A percentile compares a stretch with the other conserved stretches of the same genome.
Conservation (phyloP, 2,797 vertebrate species). For the Peromyscus nudipes region DNA sequence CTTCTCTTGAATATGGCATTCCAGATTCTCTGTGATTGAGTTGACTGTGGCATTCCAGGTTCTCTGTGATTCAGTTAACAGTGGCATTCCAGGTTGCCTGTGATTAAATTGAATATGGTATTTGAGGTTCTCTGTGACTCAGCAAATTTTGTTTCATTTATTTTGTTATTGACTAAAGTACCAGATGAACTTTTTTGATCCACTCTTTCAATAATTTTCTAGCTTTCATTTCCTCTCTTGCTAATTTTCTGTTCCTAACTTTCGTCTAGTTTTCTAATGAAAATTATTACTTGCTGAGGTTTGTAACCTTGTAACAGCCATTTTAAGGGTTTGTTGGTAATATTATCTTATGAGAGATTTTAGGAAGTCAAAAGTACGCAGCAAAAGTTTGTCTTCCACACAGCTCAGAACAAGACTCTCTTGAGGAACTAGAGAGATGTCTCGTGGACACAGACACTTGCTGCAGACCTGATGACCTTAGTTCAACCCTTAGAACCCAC, state of each 20-base stretch:
- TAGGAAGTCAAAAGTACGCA: constrained; percentile 39
- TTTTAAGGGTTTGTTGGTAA: constrained; percentile 49
- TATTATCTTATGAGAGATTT: not conserved
- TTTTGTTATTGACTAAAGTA: not conserved
- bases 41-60: too few relatives aligned
- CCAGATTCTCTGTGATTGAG: not conserved
- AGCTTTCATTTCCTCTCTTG: constrained; percentile 55
- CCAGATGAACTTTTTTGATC: constrained; percentile 9
- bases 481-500: not conserved
- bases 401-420: not conserved
- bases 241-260: constrained; percentile 53
- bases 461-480: too few relatives aligned
- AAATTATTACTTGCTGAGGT: not conserved
- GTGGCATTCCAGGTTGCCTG: not conserved
- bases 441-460: not conserved
- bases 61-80: not conserved
- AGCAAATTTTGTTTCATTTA: not conserved
- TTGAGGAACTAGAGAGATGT: not conserved
- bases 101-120: too few relatives aligned
- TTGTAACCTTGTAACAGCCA: not conserved
- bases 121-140: too few relatives aligned
- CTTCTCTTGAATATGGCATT: not conserved
- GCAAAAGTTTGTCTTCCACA: constrained; percentile 16
- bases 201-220: constrained; percentile 25
- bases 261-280: constrained; percentile 37